Evolutionary conservation across 2,888 invertebrate genomes (phyloP).

Genomic region (Ophion obscuratus): DNA sequence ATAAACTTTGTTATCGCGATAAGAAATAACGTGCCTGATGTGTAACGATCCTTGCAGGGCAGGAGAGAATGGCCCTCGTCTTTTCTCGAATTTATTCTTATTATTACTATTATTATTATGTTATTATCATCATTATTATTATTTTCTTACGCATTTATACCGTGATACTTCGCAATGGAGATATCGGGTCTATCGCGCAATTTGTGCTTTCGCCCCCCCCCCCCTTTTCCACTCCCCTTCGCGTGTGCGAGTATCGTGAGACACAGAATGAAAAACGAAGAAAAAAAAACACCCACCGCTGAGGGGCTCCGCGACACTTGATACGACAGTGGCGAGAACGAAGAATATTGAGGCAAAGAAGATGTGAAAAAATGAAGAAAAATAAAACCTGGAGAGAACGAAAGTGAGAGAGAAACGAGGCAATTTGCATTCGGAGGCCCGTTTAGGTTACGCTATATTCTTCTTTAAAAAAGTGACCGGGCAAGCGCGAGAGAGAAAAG

Average conservation of each 20-base stretch:
- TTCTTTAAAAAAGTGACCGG: slow-evolving; percentile 79
- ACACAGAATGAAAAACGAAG: no score
- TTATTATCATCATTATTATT: slow-evolving; percentile 42
- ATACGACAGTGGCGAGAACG: neutral
- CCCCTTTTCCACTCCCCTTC: slow-evolving; percentile 18
- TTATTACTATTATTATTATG: slow-evolving; percentile 35
- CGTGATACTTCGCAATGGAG: slow-evolving; percentile 46
- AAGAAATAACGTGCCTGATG: slow-evolving; percentile 61
- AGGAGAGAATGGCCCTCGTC: neutral
- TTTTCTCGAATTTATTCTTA: slow-evolving; percentile 23
- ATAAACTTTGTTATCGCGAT: slow-evolving; percentile 58
- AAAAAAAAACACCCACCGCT: neutral
- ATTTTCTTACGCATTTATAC: slow-evolving; percentile 39
- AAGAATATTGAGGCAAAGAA: slow-evolving; percentile 11
- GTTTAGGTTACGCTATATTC: slow-evolving; percentile 78
- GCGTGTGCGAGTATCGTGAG: slow-evolving; percentile 27
- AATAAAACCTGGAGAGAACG: neutral
- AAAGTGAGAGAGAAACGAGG: slow-evolving; percentile 16
- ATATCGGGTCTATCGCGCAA: slow-evolving; percentile 17
- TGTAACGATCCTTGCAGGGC: slow-evolving; percentile 39
- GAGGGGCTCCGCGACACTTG: neutral
- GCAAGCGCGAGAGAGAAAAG: slow-evolving; percentile 54
- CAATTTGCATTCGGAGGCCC: slow-evolving; percentile 67
- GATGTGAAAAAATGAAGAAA: slow-evolving; percentile 19
- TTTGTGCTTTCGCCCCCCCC: slow-evolving; percentile 32